Percentiles rank a stretch among this genome's conserved stretches.
phyloP scores from a whole-genome alignment of 2,113 vertebrate genomes.

The Pollimyrus isidori region DNA sequence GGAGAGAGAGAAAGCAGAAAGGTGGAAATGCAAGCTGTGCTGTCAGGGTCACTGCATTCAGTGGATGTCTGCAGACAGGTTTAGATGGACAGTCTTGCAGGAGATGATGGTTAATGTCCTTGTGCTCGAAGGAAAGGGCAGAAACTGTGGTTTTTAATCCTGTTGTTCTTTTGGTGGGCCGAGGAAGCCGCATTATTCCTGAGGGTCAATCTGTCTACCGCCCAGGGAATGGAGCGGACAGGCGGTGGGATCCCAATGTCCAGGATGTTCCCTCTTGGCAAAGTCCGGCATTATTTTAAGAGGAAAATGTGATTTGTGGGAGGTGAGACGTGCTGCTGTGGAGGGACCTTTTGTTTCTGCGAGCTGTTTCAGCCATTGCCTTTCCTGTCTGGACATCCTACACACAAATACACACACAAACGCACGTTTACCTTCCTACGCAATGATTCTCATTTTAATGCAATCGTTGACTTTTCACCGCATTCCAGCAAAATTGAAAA shows the following conservation, averaged over 20 bases:
- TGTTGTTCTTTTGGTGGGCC: not conserved
- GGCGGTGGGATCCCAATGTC: constrained; percentile 32
- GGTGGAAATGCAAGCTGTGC: not conserved
- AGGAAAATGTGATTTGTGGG: constrained; percentile 41
- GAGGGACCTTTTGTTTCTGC: constrained; percentile 54
- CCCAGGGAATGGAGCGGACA: constrained; percentile 15
- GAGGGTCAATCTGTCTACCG: not conserved
- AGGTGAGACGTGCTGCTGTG: not conserved
- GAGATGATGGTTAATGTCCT: not conserved
- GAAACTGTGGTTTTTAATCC: not conserved
- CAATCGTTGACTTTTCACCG: not conserved
- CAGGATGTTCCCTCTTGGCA: constrained; percentile 52
- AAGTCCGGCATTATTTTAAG: constrained; percentile 38
- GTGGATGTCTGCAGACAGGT: not conserved
- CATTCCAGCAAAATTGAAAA: constrained; percentile 15
- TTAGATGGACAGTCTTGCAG: not conserved
- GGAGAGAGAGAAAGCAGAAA: constrained; percentile 27
- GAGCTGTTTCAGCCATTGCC: constrained; percentile 51
- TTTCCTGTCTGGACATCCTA: constrained; percentile 52
- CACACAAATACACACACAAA: constrained; percentile 37
- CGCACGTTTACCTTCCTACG: constrained; percentile 28
- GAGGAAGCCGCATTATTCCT: not conserved
- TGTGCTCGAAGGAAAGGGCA: not conserved
- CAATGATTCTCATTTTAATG: not conserved
- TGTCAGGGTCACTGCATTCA: not conserved